Base-by-base conservation (phyloP, 2,888 invertebrate genomes). In the Tridacna crocea region DNA sequence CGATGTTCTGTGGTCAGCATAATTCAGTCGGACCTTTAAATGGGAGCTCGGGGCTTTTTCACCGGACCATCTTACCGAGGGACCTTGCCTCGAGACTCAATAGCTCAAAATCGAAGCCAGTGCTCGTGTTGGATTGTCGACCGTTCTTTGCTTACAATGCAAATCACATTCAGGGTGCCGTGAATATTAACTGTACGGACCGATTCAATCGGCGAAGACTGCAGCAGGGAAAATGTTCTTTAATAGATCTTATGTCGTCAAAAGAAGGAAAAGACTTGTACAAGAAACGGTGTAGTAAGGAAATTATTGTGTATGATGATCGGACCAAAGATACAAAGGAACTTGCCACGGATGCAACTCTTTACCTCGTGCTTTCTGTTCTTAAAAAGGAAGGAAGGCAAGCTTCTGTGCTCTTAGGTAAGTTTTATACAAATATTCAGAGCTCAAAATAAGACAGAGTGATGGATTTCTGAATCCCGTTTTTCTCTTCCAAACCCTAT, bases 251-350 rank as follows among this genome's bases (percentile, higher is more conserved):
- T 84, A 96, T 96, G 47, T 95, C 96, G 36, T 95, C 96, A 11
- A 94, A 95, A 74, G 96, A 96, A 87, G 96, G 96, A 82, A 96
- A 96, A 92, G 96, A 96, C 87, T 92, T 96, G 73, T 95, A 96
- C 78, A 95, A 95, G 84, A 94, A 95, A 77, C 92, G 94, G 77
- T 95, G 95, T 88, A 85, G 82, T 61, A 95, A 95, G 87, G 96
- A 96, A 91, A 96, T 97, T 78, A 95, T 97, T 75, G 95, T 97
- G 72, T 97, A 97, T 91, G 97, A 97, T 92, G 97, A 97, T 85
- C 95, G 95, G 81, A 96, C 96, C 61, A 95, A 95, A 80, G 96
- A 96, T 91, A 94, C 96, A 88, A 95, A 95, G 66, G 82, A 89
- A 24, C 78, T 91, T 8, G 82, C 88, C 6, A 82, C 88, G n/a